Evolutionary conservation across 2,113 vertebrate species (phyloP), one percentile per base, ranked within the genome.

Genomic region (Acanthisitta chloris): DNA sequence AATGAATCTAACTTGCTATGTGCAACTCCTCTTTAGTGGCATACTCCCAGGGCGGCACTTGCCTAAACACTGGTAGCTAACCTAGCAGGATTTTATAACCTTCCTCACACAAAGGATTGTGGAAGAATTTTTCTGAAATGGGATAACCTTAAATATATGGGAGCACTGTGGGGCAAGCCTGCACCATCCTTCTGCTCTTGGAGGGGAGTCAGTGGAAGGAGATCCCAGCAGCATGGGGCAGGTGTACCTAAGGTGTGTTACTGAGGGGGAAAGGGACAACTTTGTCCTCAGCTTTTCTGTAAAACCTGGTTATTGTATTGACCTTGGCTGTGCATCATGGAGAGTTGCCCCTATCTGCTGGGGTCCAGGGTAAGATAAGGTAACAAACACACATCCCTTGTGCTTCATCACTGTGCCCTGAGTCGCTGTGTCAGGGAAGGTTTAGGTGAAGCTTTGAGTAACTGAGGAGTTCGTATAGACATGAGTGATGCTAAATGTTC

Each of bases 201-300:
- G 31, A 48, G n/a, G 34, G 28, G n/a, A 59, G 17, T 34, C 6
- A 4, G 73, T 31, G 38, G 36, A 57, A 55, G 64, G 42, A 86
- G 36, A 42, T 8, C 31, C 18, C 19, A 18, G 24, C 28, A 40
- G 42, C 10, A 2, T 8, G 25, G 38, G 33, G 3, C n/a, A 57
- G 79, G 34, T 24, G 48, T 31, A 40, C 4, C 11, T 43, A 1
- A 49, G 17, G 5, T 3, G 4, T 29, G 8, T 54, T 43, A 48
- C 34, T 0, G 0, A 36, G 48, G 15, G 31, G 31, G 4, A 69
- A 51, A 10, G 12, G 38, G 24, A 12, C 20, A 29, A 17, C 49
- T 61, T 51, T 33, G 49, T 28, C 28, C 64, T 88, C 12, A 8
- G 29, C n/a, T n/a, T 77, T 59, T 46, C 48, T 70, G 49, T 36